Conservation (phyloP, 2,113 vertebrate genomes). For the Pterophyllum scalare region DNA sequence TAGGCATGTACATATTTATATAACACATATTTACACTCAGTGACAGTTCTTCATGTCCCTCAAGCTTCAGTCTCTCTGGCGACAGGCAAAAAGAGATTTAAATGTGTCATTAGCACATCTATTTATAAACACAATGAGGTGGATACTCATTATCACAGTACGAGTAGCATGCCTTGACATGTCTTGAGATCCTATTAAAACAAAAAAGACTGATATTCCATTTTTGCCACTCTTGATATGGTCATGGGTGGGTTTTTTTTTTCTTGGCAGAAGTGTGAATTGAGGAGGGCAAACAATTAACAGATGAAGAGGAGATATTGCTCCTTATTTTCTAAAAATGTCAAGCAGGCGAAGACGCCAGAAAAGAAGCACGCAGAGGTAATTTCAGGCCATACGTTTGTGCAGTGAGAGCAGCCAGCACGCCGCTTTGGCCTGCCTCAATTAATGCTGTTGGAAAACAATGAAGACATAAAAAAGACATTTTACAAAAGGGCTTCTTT, state of each 20-base stretch:
- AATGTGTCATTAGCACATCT: slow-evolving; percentile 82
- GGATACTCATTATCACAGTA: slow-evolving; percentile 79
- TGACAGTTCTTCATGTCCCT: slow-evolving; percentile 65
- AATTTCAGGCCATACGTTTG: neutral
- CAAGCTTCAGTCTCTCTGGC: slow-evolving; percentile 47
- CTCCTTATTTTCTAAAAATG: slow-evolving; percentile 38
- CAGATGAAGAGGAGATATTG: slow-evolving; percentile 43
- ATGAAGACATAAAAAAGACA: neutral
- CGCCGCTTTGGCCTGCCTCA: neutral
- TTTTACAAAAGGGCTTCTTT: neutral
- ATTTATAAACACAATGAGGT: slow-evolving; percentile 77
- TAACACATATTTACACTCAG: slow-evolving; percentile 70
- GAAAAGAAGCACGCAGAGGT: slow-evolving; percentile 15
- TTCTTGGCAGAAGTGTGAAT: slow-evolving; percentile 65
- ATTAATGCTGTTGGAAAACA: neutral
- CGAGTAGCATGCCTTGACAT: slow-evolving; percentile 68
- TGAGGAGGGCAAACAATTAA: slow-evolving; percentile 70
- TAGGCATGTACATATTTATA: slow-evolving; percentile 70
- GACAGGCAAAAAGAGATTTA: slow-evolving; percentile 66
- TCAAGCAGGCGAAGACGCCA: slow-evolving; percentile 12
- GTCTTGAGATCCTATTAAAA: slow-evolving; percentile 31
- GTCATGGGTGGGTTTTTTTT: slow-evolving; percentile 32
- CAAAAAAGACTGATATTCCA: slow-evolving; percentile 34
- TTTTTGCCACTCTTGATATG: slow-evolving; percentile 51
- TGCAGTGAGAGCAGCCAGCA: neutral